A percentile compares a stretch with the other conserved stretches of the same genome.
These are phyloP conservation scores for Lagorchestes hirsutus DNA, from an alignment of 2,797 vertebrate species.

Conservation along the genomic window DNA sequence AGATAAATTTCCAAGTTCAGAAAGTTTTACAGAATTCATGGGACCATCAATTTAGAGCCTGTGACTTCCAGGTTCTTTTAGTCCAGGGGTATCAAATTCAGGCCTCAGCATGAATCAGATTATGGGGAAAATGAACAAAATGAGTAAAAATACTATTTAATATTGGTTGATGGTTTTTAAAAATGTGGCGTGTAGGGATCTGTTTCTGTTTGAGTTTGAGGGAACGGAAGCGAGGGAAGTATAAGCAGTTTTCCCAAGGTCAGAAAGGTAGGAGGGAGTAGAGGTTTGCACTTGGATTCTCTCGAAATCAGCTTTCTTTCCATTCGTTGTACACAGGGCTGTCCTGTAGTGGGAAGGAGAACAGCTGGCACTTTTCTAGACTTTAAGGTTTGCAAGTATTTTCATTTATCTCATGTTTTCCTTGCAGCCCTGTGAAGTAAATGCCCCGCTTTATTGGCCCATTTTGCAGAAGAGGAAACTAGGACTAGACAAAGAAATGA, in stretches of 20 bases:
- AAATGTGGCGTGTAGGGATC: neutral
- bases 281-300: neutral
- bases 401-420: neutral
- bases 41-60: neutral
- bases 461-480: neutral
- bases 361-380: neutral
- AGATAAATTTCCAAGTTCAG: neutral
- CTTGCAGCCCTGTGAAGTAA: neutral
- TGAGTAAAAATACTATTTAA: neutral
- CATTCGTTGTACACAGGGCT: neutral
- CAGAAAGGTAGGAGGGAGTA: neutral
- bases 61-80: neutral
- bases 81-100: neutral
- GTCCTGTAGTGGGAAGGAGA: neutral
- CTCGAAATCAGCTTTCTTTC: neutral
- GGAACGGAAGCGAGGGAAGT: neutral
- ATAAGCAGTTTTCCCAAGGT: neutral
- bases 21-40: neutral
- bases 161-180: neutral
- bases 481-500: neutral
- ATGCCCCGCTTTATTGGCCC: neutral
- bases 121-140: neutral
- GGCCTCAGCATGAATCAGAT: neutral
- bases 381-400: neutral
- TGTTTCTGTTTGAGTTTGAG: neutral